Base-by-base conservation (phyloP, 2,888 invertebrate genomes). In the Tortrix viridana region DNA sequence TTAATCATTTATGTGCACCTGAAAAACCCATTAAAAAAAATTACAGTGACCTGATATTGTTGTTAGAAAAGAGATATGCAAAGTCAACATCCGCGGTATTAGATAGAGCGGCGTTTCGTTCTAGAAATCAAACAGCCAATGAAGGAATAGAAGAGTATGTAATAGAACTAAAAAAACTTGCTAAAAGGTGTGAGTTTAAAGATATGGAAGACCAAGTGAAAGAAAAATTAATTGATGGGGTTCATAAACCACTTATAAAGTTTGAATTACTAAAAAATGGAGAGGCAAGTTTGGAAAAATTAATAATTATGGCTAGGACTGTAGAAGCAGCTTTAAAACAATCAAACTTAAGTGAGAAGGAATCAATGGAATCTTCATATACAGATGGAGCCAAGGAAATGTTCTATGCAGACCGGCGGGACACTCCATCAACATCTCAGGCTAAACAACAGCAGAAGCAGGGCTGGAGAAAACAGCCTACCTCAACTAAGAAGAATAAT, bases 151-250 rank as follows among this genome's bases (percentile, higher is more conserved):
- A 66, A 52, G 60, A 66, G 0, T 67, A 67, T 54, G 37, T 66
- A 1, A 6, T 68, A 0, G 26, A 56, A 16, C 41, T 68, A 22
- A 57, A 49, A 52, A 50, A 61, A 52, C 12, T 69, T 5, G 65
- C 53, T 5, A 43, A 16, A 6, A 67, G 55, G n/a, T 69, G 65
- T 18, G 22, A 64, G 5, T 67, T 69, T 22, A 62, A 64, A 18
- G 65, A 69, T 32, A 3, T 23, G 4, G 65, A 69, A 12, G 69
- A 67, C 14, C 69, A 67, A 62, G 53, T 69, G n/a, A 69, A 66
- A 32, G 69, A 67, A 65, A 67, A 67, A 48, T 48, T 67, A 1
- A 65, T 67, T 6, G 67, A 67, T 23, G 69, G 69, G 2, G 64
- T 64, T 0, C 1, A 5, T 6, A 60, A 53, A 49, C 56, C 41